These are phyloP conservation scores for Harpagifer antarcticus DNA, from an alignment of 2,797 vertebrate species.

Conservation along the genomic window DNA sequence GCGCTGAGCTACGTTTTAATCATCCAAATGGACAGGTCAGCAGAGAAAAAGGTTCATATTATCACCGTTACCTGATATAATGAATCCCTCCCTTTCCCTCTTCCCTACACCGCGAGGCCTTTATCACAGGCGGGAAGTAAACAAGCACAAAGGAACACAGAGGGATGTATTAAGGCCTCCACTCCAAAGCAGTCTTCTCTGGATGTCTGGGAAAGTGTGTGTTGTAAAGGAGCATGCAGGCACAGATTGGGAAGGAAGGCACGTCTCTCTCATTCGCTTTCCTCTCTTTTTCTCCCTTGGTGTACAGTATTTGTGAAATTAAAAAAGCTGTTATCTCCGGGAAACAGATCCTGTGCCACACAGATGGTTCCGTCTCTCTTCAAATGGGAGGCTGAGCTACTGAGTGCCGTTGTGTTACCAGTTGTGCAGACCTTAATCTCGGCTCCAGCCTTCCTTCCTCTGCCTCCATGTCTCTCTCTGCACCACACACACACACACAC, in stretches of 20 bases:
- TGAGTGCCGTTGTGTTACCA: conserved; percentile 79
- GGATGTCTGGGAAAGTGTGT: conserved; percentile 62
- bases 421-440: conserved; percentile 84
- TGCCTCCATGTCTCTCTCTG: conserved; percentile 47
- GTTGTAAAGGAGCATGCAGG: conserved; percentile 40
- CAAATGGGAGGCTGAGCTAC: conserved; percentile 81
- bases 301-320: conserved; percentile 81
- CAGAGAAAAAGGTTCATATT: conserved; percentile 75
- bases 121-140: conserved; percentile 74
- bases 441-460: conserved; percentile 81
- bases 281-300: conserved; percentile 25
- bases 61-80: conserved; percentile 67
- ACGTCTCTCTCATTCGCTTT: conserved; percentile 30
- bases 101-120: conserved; percentile 54
- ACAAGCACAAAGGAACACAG: conserved; percentile 68
- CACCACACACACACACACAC: conserved; percentile 2
- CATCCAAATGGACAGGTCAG: conserved; percentile 60
- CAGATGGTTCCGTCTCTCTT: conserved; percentile 85
- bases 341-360: conserved; percentile 86
- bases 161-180: conserved; percentile 73
- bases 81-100: conserved; percentile 68
- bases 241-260: conserved; percentile 71
- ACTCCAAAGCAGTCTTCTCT: conserved; percentile 64
- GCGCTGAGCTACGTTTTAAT: conserved; percentile 75
- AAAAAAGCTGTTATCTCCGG: conserved; percentile 85